A percentile compares a stretch with the other conserved stretches of the same genome.
Conservation (phyloP, 2,113 vertebrate genomes). For the Marcusenius ussheri region DNA sequence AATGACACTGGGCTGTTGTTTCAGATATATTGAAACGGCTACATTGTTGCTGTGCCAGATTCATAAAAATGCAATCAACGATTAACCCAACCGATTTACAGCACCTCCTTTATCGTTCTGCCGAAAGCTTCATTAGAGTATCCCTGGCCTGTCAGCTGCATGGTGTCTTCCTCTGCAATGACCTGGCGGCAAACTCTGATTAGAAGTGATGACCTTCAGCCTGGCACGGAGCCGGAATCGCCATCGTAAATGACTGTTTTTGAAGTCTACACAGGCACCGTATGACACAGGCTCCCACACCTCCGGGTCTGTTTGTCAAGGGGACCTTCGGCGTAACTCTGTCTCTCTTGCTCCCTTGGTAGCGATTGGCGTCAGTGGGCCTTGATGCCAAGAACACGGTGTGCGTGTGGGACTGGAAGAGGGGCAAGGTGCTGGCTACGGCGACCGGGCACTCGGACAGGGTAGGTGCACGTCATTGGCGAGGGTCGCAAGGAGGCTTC, state of each 20-base stretch:
- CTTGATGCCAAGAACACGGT: constrained; percentile 93
- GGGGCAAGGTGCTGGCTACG: constrained; percentile 80
- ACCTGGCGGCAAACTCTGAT: background rate
- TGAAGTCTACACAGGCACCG: background rate
- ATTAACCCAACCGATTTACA: background rate
- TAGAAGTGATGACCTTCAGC: background rate
- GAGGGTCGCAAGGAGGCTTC: background rate
- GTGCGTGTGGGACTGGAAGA: constrained; percentile 95
- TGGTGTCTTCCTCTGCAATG: background rate
- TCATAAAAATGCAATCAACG: background rate
- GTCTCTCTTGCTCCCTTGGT: constrained; percentile 22
- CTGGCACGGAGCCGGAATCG: background rate
- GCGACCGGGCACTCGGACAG: constrained; percentile 81
- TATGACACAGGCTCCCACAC: background rate
- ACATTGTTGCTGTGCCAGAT: background rate
- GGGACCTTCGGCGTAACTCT: background rate
- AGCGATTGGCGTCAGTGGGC: constrained; percentile 87
- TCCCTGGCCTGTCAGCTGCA: background rate
- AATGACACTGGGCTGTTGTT: background rate
- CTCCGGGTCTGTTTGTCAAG: background rate
- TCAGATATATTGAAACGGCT: background rate
- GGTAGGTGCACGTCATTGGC: background rate
- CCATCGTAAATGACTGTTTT: background rate
- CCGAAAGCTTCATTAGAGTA: constrained; percentile 7
- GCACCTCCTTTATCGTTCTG: background rate